Evolutionary conservation across 1,140 invertebrate species (phyloP).

Genomic region (Panagrolaimus sp.): DNA sequence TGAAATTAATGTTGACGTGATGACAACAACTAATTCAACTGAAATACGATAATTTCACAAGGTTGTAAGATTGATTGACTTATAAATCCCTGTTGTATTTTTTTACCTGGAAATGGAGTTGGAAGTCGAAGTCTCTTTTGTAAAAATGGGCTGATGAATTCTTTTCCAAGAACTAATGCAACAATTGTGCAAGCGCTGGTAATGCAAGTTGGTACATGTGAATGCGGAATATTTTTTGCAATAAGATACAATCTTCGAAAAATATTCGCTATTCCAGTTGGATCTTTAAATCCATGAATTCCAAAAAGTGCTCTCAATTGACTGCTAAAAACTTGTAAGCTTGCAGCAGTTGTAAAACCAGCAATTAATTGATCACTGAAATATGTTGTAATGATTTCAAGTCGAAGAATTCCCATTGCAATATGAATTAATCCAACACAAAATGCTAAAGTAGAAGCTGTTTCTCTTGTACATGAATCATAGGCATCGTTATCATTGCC

Average conservation of each 20-base stretch:
- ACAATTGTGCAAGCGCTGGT: slow-evolving; percentile 27
- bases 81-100: no score
- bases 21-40: slow-evolving; percentile 27
- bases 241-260: slow-evolving; percentile 27
- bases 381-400: slow-evolving; percentile 49
- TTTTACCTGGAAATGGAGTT: background rate
- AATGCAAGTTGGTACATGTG: slow-evolving; percentile 18
- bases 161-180: slow-evolving; percentile 44
- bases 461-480: background rate
- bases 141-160: slow-evolving; percentile 34
- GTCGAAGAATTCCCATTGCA: slow-evolving; percentile 39
- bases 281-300: slow-evolving; percentile 22
- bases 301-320: slow-evolving; percentile 47
- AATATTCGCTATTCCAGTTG: slow-evolving; percentile 29
- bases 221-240: slow-evolving; percentile 6
- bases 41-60: background rate
- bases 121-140: slow-evolving; percentile 23
- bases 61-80: no score
- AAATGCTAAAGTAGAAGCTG: slow-evolving; percentile 27
- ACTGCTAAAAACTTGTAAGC: slow-evolving; percentile 45
- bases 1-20: background rate
- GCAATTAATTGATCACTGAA: slow-evolving; percentile 44
- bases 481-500: background rate
- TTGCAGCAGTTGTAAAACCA: slow-evolving; percentile 48
- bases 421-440: slow-evolving; percentile 41